Evolutionary conservation across 2,888 invertebrate genomes (phyloP).

Genomic region (Melinaea marsaeus): DNA sequence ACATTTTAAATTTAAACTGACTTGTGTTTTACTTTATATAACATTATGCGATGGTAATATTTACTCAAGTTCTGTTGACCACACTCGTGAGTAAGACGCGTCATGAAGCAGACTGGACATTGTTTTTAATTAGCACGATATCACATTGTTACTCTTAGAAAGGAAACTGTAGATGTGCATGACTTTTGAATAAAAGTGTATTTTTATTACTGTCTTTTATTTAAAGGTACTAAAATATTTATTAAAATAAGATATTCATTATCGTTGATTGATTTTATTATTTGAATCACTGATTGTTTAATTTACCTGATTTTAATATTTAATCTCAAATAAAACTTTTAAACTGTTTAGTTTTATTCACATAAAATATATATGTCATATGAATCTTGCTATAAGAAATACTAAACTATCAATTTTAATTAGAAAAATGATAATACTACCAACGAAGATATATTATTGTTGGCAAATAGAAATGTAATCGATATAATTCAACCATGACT

Average conservation of each 20-base stretch:
- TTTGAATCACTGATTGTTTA: no score
- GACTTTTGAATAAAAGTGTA: slow-evolving; percentile 72
- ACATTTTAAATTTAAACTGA: no score
- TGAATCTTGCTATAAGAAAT: no score
- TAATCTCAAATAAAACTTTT: no score
- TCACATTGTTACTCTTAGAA: slow-evolving; percentile 65
- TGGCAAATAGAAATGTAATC: background rate
- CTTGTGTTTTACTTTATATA: slow-evolving; percentile 5
- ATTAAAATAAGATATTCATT: background rate
- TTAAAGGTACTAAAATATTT: slow-evolving; percentile 22
- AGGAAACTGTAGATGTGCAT: slow-evolving; percentile 73
- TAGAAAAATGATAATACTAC: no score
- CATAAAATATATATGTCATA: no score
- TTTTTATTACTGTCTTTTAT: slow-evolving; percentile 56
- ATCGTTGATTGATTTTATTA: no score
- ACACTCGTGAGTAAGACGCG: slow-evolving; percentile 14
- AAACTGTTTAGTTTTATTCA: no score
- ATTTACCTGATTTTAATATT: no score
- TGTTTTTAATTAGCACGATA: slow-evolving; percentile 58
- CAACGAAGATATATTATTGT: background rate
- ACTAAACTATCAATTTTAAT: no score
- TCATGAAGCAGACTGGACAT: slow-evolving; percentile 47
- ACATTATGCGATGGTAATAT: slow-evolving; percentile 10
- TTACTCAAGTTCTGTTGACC: slow-evolving; percentile 20
- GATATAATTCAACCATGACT: slow-evolving; percentile 7